Evolutionary conservation across 2,113 vertebrate species (phyloP).

Genomic region (Pseudonaja textilis): DNA sequence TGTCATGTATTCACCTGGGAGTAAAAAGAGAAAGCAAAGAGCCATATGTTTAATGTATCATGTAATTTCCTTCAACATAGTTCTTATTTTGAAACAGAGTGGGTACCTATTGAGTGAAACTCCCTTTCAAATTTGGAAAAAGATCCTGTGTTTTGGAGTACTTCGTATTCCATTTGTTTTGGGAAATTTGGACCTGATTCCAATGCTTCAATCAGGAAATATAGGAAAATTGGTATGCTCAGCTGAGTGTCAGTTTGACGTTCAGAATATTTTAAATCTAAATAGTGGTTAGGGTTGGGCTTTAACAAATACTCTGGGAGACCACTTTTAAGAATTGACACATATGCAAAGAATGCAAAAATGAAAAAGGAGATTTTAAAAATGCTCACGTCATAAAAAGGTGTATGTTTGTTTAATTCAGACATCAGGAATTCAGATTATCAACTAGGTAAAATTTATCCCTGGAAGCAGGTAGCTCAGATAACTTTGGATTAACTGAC

Average conservation of each 20-base stretch:
- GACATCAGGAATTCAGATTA: constrained; percentile 17
- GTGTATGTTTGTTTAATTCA: constrained; percentile 45
- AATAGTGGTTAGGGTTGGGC: constrained; percentile 57
- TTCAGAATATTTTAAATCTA: constrained; percentile 51
- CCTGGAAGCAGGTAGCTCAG: neutral
- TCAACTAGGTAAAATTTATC: constrained; percentile 1
- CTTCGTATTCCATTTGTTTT: neutral
- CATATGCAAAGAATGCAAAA: constrained; percentile 56
- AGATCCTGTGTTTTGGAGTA: neutral
- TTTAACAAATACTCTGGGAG: constrained; percentile 52
- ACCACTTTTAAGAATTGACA: constrained; percentile 63
- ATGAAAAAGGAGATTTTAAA: constrained; percentile 45
- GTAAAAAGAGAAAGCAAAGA: neutral
- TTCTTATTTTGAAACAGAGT: neutral
- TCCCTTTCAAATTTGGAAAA: neutral
- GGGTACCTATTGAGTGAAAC: neutral
- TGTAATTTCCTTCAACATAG: neutral
- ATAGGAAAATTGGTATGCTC: constrained; percentile 46
- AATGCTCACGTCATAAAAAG: constrained; percentile 48
- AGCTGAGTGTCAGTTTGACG: constrained; percentile 58
- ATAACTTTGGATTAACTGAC: neutral
- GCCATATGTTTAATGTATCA: neutral
- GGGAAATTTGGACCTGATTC: neutral
- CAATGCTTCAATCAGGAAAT: constrained; percentile 44
- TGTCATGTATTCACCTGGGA: neutral